These are phyloP conservation scores for Streptopelia turtur DNA, from an alignment of 2,797 vertebrate genomes.

Conservation along the genomic window DNA sequence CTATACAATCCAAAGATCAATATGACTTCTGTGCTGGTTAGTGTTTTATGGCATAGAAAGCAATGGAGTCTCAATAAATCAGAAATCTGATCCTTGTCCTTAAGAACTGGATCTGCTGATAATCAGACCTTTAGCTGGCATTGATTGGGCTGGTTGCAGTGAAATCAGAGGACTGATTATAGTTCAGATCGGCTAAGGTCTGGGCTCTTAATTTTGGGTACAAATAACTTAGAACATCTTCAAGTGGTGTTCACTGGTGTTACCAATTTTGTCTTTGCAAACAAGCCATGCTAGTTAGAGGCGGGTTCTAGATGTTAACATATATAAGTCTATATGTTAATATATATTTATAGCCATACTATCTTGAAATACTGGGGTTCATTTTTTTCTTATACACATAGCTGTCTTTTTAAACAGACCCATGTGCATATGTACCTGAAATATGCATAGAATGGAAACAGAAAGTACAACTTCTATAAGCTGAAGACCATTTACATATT, in stretches of 20 bases:
- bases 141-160: not conserved
- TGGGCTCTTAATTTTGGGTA: not conserved
- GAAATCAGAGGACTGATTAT: not conserved
- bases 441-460: not conserved
- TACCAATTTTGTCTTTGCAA: not conserved
- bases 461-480: not conserved
- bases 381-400: not conserved
- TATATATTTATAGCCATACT: not conserved
- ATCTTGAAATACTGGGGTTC: not conserved
- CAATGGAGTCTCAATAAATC: not conserved
- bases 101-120: not conserved
- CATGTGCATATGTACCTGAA: not conserved
- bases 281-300: not conserved
- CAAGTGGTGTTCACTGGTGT: not conserved
- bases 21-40: not conserved
- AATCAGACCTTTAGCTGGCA: not conserved
- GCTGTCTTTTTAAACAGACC: not conserved
- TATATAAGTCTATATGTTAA: not conserved
- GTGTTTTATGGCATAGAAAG: not conserved
- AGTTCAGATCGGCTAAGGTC: not conserved
- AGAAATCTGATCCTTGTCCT: not conserved
- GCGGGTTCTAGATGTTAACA: not conserved
- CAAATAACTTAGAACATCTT: not conserved
- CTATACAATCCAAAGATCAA: not conserved
- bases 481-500: not conserved